A percentile compares a stretch with the other conserved stretches of the same genome.
phyloP scores from a whole-genome alignment of 2,888 invertebrate genomes.

The Lasiommata megera region DNA sequence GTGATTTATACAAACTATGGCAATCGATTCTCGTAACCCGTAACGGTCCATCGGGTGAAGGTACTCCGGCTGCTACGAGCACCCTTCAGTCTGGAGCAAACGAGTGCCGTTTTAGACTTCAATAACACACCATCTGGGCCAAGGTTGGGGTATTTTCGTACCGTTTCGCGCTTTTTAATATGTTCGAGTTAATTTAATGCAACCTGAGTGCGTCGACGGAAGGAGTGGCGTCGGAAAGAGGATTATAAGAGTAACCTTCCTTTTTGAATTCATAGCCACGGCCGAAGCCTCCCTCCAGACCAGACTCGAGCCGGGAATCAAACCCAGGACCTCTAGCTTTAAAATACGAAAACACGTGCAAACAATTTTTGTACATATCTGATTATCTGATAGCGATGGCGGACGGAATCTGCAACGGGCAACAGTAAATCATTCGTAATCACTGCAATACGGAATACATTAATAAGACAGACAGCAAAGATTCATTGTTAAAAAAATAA shows the following conservation, averaged over 20 bases:
- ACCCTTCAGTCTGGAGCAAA: conserved; percentile 37
- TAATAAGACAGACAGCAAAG: too few relatives aligned
- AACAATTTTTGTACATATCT: too few relatives aligned
- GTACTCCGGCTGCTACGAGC: conserved; percentile 26
- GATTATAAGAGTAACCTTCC: not conserved
- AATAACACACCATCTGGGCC: conserved; percentile 41
- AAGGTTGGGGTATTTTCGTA: conserved; percentile 40
- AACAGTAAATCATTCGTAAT: too few relatives aligned
- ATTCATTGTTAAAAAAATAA: too few relatives aligned
- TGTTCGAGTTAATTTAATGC: conserved; percentile 17
- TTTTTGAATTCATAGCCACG: too few relatives aligned
- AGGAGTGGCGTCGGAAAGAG: not conserved
- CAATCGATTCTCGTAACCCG: conserved; percentile 37
- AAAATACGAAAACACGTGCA: too few relatives aligned
- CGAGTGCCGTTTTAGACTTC: conserved; percentile 40
- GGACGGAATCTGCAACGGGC: too few relatives aligned
- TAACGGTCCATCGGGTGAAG: conserved; percentile 33
- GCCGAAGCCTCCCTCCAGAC: too few relatives aligned
- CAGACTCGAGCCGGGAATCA: too few relatives aligned
- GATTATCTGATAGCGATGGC: too few relatives aligned
- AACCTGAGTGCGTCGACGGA: not conserved
- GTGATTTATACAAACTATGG: conserved; percentile 20
- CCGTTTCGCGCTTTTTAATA: conserved; percentile 24
- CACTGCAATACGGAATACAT: too few relatives aligned
- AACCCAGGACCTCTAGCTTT: too few relatives aligned